Evolutionary conservation across 2,888 invertebrate genomes (phyloP), one percentile per base, ranked within the genome.

Genomic region (Chloroclystis v-ata): DNA sequence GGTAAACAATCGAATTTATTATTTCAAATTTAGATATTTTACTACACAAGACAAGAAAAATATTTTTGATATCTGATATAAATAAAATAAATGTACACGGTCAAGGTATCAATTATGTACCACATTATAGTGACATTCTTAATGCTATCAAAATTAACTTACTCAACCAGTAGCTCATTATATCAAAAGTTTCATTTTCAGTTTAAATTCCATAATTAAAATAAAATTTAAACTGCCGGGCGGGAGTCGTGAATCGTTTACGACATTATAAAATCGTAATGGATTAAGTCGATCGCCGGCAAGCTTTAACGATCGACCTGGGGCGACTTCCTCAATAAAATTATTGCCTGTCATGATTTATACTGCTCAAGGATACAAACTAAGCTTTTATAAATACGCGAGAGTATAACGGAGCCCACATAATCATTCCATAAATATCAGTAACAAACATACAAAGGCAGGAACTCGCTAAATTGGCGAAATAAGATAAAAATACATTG

Each of bases 241-340:
- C 77, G 75, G 72, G 65, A 75, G 76, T 78, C 78, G 68, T 82
- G 82, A 80, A 81, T 75, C 77, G 72, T 86, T 86, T 83, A 86
- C 76, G 82, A 78, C 72, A 71, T 60, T 77, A 84, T 85, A 82
- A 84, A 85, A 83, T 76, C 61, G 76, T 84, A 85, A 85, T 82
- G 83, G 79, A 81, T 83, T 75, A 80, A 79, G 71, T 79, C 75
- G 79, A 82, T 83, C 75, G 78, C 71, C 72, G 65, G 72, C 73
- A 74, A 69, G 57, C 69, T 76, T 80, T 83, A 81, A 84, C 78
- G 82, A 80, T 67, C 78, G 71, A 63, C 74, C 75, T 65, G 78
- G 66, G 75, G 69, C 68, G 69, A 79, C 83, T 84, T 85, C 85
- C 86, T 82, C 84, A 80, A 84, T 86, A 85, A 85, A 85, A 80